These are phyloP conservation scores for Capitella teleta DNA, from an alignment of 1,140 invertebrate genomes.

Conservation along the genomic window DNA sequence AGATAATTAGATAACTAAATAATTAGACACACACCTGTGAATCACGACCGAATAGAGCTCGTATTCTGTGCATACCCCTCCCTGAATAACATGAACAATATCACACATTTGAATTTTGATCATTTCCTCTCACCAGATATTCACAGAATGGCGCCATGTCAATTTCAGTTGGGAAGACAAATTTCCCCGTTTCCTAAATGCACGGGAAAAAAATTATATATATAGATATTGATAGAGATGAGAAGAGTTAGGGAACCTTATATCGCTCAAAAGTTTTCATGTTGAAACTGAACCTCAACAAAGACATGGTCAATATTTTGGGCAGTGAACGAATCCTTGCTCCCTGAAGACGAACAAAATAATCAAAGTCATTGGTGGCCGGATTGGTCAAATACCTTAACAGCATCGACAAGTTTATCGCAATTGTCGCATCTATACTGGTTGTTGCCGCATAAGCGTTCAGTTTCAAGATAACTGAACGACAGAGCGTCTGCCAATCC, in stretches of 20 bases:
- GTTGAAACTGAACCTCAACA: constrained; percentile 37
- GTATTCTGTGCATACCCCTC: constrained; percentile 15
- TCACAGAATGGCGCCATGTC: constrained; percentile 32
- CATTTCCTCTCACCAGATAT: constrained; percentile 17
- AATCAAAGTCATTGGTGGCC: not conserved
- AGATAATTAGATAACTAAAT: too few relatives aligned
- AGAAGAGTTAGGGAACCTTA: too few relatives aligned
- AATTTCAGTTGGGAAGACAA: constrained; percentile 31
- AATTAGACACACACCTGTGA: constrained; percentile 22
- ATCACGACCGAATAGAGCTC: constrained; percentile 39
- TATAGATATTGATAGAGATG: too few relatives aligned
- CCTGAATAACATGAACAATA: not conserved
- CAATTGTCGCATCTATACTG: constrained; percentile 34
- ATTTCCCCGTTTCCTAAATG: constrained; percentile 28
- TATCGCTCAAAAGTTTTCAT: constrained; percentile 28
- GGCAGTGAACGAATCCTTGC: constrained; percentile 31
- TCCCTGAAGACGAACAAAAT: constrained; percentile 21
- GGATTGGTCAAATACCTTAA: constrained; percentile 25
- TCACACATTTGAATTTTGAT: not conserved
- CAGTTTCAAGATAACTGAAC: constrained; percentile 20
- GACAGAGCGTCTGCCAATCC: constrained; percentile 22
- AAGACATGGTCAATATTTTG: constrained; percentile 33
- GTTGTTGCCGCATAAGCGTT: constrained; percentile 32
- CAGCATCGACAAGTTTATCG: constrained; percentile 32
- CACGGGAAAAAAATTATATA: too few relatives aligned